Evolutionary conservation across 1,140 invertebrate species (phyloP).

Genomic region (Rhyacophila brunnea): DNA sequence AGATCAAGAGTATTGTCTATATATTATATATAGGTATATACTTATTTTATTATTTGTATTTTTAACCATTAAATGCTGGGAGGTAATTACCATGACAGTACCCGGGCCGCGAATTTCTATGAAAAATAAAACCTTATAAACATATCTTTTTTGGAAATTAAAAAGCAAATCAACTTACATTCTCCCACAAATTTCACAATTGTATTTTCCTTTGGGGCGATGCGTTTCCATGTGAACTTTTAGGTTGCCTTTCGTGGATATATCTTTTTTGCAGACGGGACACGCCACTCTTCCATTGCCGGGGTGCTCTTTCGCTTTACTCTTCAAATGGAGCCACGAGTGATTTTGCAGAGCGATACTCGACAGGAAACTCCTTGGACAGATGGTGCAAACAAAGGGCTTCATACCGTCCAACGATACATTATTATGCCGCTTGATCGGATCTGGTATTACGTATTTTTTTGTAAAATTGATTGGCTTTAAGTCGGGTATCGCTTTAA

Average conservation of each 20-base stretch:
- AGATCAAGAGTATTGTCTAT: no score
- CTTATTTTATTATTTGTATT: no score
- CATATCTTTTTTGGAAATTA: no score
- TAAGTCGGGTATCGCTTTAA: conserved; percentile 24
- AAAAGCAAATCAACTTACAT: conserved; percentile 55
- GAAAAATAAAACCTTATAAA: no score
- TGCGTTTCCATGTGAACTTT: conserved; percentile 67
- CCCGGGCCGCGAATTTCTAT: no score
- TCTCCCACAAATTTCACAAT: conserved; percentile 68
- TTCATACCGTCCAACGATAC: conserved; percentile 33
- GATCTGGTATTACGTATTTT: conserved; percentile 32
- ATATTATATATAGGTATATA: no score
- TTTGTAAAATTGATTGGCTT: conserved; percentile 45
- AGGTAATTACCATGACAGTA: no score
- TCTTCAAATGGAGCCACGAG: conserved; percentile 43
- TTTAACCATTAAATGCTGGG: no score
- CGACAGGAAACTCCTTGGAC: conserved; percentile 43
- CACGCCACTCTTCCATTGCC: conserved; percentile 47
- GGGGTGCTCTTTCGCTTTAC: conserved; percentile 33
- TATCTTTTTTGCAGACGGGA: conserved; percentile 62
- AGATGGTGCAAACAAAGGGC: conserved; percentile 43
- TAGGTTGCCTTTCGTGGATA: conserved; percentile 63
- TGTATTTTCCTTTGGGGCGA: conserved; percentile 61
- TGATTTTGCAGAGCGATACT: conserved; percentile 50
- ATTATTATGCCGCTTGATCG: conserved; percentile 28